Evolutionary conservation across 2,888 invertebrate species (phyloP).

Genomic region (Tortrix viridana): DNA sequence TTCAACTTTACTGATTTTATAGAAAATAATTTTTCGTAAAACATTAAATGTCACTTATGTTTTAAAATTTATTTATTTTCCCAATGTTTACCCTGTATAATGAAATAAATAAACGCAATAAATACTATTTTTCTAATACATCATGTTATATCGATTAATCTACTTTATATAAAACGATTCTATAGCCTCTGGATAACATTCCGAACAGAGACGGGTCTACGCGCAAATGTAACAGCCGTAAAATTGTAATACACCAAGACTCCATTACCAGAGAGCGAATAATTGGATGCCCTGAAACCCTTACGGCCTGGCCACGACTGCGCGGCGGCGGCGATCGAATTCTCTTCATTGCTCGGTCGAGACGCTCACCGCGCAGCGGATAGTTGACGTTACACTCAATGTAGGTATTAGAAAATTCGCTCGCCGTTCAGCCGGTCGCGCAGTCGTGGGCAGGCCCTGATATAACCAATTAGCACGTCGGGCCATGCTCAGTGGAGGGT

Average conservation of each 20-base stretch:
- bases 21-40: constrained; percentile 20
- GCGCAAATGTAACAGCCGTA: constrained; percentile 23
- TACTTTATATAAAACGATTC: constrained; percentile 15
- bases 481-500: too few relatives aligned
- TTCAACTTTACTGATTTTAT: constrained; percentile 14
- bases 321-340: too few relatives aligned
- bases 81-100: constrained; percentile 37
- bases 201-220: not conserved
- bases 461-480: too few relatives aligned
- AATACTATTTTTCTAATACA: constrained; percentile 18
- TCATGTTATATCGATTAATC: constrained; percentile 7
- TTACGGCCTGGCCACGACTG: too few relatives aligned
- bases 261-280: not conserved
- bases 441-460: too few relatives aligned
- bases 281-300: too few relatives aligned
- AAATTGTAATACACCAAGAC: constrained; percentile 23
- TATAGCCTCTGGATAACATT: constrained; percentile 16
- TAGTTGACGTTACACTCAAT: too few relatives aligned
- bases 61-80: constrained; percentile 26
- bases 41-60: constrained; percentile 26
- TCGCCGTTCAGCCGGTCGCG: too few relatives aligned
- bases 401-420: too few relatives aligned
- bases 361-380: too few relatives aligned
- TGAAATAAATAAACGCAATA: constrained; percentile 31
- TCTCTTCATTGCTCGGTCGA: too few relatives aligned